These are phyloP conservation scores for Drosophila willistoni DNA, from an alignment of 1,140 invertebrate species.

Conservation along the genomic window DNA sequence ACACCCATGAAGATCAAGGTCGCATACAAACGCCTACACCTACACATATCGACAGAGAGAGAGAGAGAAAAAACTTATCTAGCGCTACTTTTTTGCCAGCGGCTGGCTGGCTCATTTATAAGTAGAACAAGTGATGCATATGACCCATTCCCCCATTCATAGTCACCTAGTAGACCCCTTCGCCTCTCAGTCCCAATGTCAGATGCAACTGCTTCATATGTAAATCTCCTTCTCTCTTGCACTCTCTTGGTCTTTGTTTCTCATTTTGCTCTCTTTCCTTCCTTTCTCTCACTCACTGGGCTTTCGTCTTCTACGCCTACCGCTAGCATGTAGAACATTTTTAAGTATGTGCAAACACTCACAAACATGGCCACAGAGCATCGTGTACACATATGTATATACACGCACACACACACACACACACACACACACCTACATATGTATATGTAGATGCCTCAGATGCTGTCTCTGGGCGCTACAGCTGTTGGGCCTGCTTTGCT, in stretches of 20 bases:
- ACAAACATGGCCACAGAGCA: slow-evolving; percentile 20
- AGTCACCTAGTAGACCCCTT: background rate
- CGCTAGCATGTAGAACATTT: slow-evolving; percentile 34
- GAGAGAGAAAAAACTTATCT: slow-evolving; percentile 27
- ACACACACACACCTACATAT: background rate
- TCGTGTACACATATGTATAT: slow-evolving; percentile 15
- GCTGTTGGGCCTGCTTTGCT: background rate
- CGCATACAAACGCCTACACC: background rate
- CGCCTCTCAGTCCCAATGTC: background rate
- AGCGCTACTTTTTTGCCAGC: slow-evolving; percentile 23
- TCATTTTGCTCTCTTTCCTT: background rate
- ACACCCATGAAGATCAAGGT: slow-evolving; percentile 10
- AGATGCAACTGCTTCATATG: slow-evolving; percentile 33
- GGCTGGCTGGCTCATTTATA: slow-evolving; percentile 46
- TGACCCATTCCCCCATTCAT: background rate
- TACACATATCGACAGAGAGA: slow-evolving; percentile 39
- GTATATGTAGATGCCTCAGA: background rate
- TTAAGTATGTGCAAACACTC: slow-evolving; percentile 47
- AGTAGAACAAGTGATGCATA: slow-evolving; percentile 49
- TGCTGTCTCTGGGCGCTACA: background rate
- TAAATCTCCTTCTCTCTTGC: slow-evolving; percentile 23
- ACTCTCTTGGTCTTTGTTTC: background rate
- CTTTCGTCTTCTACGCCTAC: background rate
- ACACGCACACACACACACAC: background rate
- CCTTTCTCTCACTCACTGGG: too few relatives aligned